Evolutionary conservation across 2,113 vertebrate species (phyloP), one percentile per base, ranked within the genome.

Genomic region (Alethe castanea): DNA sequence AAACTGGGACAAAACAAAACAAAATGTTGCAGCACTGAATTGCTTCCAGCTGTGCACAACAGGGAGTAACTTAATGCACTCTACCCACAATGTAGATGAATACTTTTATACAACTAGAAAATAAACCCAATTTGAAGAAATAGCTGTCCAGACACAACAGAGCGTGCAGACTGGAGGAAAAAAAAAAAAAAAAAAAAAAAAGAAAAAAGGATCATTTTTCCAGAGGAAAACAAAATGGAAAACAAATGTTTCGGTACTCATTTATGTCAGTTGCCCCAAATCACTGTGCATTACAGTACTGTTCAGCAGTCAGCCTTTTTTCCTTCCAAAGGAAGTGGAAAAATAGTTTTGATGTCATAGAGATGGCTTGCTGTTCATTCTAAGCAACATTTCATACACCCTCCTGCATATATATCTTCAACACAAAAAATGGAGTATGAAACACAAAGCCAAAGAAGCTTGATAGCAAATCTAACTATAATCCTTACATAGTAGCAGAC

Each of bases 1-100:
- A 97, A 97, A 97, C 84, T 91, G 91, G 96, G 96, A 97, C 93
- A 97, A 98, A 97, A 94, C 96, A 91, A 97, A 97, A 97, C 97
- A 97, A 95, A 97, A 96, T 89, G 95, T 76, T 97, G 95, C 95
- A 74, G 79, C 80, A 93, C 83, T 96, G 96, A 98, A 97, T 96
- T 91, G 65, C 70, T 98, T 97, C 97, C 98, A 98, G 97, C 97
- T 98, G 98, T 94, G 98, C 96, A 78, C 96, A 2, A 53, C 88
- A 35, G 96, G 96, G 86, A 97, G 88, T 45, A 96, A 95, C 93
- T 98, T 96, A 95, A 96, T 86, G 95, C 86, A 91, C 80, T 97
- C 89, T 67, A 96, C 76, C 94, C 95, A 96, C 90, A 64, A 94
- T 89, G 94, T 71, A 97, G 97, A 97, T 93, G 81, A 96, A 95